Conservation (phyloP, 2,113 vertebrate genomes). For the Laticauda colubrina region DNA sequence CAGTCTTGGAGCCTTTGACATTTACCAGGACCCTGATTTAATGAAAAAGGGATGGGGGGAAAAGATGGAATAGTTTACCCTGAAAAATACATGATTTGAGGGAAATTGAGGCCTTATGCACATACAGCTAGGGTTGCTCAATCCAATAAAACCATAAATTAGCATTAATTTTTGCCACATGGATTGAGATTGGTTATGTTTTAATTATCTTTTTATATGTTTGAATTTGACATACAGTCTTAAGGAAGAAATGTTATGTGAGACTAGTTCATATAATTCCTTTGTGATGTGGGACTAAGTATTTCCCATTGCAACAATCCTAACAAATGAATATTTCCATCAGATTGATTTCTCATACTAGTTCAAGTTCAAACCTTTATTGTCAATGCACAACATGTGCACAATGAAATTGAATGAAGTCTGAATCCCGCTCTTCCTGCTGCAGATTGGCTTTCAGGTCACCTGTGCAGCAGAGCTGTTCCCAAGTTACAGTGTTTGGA, state of each 20-base stretch:
- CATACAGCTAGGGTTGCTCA: not conserved
- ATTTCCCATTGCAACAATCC: not conserved
- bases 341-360: not conserved
- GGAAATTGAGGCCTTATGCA: not conserved
- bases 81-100: not conserved
- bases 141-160: not conserved
- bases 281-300: not conserved
- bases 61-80: not conserved
- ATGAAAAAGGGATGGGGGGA: not conserved
- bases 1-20: not conserved
- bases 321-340: not conserved
- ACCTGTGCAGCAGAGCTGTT: not conserved
- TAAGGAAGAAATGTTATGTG: not conserved
- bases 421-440: not conserved
- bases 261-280: not conserved
- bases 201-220: not conserved
- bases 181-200: not conserved
- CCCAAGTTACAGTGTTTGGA: not conserved
- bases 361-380: too few species aligned
- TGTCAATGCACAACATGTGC: too few species aligned
- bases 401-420: too few species aligned
- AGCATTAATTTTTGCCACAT: not conserved
- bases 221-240: not conserved
- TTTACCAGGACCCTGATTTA: not conserved
- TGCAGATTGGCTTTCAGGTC: not conserved